phyloP scores from a whole-genome alignment of 37 sponge, comb jelly and placozoan genomes.

The Dysidea cf. avara region DNA sequence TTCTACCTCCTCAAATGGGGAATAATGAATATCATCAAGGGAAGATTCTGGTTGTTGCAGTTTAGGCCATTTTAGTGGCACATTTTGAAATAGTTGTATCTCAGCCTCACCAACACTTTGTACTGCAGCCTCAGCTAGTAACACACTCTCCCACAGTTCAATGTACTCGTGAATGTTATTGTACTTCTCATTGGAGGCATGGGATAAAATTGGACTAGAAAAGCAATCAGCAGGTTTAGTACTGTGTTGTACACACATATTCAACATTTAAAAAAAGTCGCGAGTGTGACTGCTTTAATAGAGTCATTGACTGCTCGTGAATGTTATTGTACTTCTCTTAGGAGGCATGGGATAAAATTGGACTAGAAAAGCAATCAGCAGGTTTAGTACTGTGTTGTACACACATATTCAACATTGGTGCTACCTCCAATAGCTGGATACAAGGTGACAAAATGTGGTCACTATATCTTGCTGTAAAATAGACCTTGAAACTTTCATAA shows the following conservation, averaged over 20 bases:
- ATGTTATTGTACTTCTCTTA: slow-evolving; percentile 21
- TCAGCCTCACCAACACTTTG: slow-evolving; percentile 27
- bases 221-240: slow-evolving; percentile 62
- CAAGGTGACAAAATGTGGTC: slow-evolving; percentile 32
- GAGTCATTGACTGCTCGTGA: no score
- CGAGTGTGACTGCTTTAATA: no score
- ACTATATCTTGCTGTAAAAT: not conserved
- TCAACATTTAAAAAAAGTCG: no score
- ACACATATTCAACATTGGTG: slow-evolving; percentile 45
- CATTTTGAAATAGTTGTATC: slow-evolving; percentile 38
- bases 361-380: slow-evolving; percentile 61
- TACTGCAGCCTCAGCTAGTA: slow-evolving; percentile 73
- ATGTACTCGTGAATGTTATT: slow-evolving; percentile 40
- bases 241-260: slow-evolving; percentile 65
- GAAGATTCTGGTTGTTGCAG: slow-evolving; percentile 18
- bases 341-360: slow-evolving; percentile 39
- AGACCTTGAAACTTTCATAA: not conserved
- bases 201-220: slow-evolving; percentile 22
- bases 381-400: slow-evolving; percentile 61
- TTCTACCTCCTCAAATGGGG: not conserved
- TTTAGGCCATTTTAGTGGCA: slow-evolving; percentile 58
- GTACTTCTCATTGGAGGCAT: slow-evolving; percentile 47
- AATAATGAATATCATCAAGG: slow-evolving; percentile 28
- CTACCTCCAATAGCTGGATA: slow-evolving; percentile 51
- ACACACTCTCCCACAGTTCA: slow-evolving; percentile 46